A percentile compares a stretch with the other conserved stretches of the same genome.
Evolutionary conservation across 2,888 invertebrate species (phyloP).

Genomic region (Tinea semifulvella): DNA sequence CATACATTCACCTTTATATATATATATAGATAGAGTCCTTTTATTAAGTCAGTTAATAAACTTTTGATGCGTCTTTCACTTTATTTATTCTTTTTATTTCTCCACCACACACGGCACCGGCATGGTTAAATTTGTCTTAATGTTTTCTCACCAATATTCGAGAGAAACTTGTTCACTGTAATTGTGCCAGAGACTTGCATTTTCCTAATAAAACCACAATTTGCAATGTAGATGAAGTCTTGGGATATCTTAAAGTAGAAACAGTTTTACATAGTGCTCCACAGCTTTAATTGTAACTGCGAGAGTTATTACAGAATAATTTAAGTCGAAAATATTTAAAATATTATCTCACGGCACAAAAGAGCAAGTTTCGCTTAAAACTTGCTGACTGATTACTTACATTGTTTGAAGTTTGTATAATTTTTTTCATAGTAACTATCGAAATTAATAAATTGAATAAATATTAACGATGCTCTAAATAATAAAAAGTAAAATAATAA

Average conservation of each 20-base stretch:
- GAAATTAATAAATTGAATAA: too few species aligned
- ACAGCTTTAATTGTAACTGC: not conserved
- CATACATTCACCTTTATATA: too few species aligned
- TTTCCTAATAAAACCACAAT: slow-evolving; percentile 52
- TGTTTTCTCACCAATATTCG: slow-evolving; percentile 5
- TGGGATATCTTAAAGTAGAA: slow-evolving; percentile 4
- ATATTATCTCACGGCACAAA: too few species aligned
- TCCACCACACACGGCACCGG: not conserved
- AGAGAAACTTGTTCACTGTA: slow-evolving; percentile 1
- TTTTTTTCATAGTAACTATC: too few species aligned
- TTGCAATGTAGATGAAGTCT: slow-evolving; percentile 45
- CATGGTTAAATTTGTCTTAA: not conserved
- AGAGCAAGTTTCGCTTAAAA: too few species aligned
- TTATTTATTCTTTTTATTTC: slow-evolving; percentile 3
- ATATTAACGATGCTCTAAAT: too few species aligned
- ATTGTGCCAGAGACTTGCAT: slow-evolving; percentile 26
- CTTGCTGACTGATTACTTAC: too few species aligned
- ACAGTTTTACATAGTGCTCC: not conserved
- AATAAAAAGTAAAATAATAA: too few species aligned
- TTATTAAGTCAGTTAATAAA: not conserved
- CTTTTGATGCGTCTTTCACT: not conserved
- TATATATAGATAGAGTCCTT: too few species aligned
- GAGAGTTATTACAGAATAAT: slow-evolving; percentile 1
- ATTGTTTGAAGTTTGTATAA: too few species aligned
- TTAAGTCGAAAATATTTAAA: not conserved